Conservation (phyloP, 2,797 vertebrate species). For the Heterohyrax brucei region DNA sequence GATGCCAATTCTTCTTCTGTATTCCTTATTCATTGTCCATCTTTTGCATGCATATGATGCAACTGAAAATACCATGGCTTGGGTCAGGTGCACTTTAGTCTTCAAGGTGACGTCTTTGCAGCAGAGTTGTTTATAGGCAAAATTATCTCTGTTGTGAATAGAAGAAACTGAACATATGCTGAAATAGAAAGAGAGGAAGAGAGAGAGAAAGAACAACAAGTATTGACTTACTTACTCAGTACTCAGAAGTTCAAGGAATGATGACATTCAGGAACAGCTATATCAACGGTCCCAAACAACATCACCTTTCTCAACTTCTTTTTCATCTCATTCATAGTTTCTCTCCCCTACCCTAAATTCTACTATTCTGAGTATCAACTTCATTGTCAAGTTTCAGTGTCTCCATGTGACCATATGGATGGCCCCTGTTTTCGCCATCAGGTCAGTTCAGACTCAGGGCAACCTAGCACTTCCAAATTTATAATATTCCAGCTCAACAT, state of each 20-base stretch:
- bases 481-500: neutral
- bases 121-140: neutral
- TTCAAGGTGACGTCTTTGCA: too few species aligned
- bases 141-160: neutral
- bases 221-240: slow-evolving; percentile 25
- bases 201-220: neutral
- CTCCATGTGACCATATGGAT: neutral
- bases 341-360: too few species aligned
- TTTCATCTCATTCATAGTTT: neutral
- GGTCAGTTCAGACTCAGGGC: neutral
- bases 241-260: neutral
- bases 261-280: neutral
- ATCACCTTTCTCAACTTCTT: neutral
- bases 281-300: neutral
- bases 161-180: slow-evolving; percentile 4
- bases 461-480: neutral
- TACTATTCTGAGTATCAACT: neutral
- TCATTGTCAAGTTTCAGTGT: neutral
- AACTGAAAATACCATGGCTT: too few species aligned
- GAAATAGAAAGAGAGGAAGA: neutral
- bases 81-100: too few species aligned
- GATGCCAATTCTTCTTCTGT: too few species aligned
- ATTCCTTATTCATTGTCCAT: too few species aligned
- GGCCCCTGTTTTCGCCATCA: neutral
- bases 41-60: too few species aligned